Evolutionary conservation across 2,113 vertebrate genomes (phyloP).

Genomic region (Lates calcarifer): DNA sequence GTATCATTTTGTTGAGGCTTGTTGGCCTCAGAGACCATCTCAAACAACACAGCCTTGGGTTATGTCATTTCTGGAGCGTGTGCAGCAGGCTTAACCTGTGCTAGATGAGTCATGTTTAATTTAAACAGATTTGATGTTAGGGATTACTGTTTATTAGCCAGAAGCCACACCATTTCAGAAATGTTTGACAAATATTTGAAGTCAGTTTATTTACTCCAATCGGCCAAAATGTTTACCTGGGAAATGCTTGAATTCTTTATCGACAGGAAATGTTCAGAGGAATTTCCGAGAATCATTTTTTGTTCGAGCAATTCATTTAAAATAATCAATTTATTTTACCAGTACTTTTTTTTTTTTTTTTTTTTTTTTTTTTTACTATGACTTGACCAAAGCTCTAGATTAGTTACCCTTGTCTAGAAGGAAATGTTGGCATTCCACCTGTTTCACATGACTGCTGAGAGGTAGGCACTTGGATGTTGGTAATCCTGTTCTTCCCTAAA

Average conservation of each 20-base stretch:
- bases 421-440: neutral
- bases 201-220: constrained; percentile 52
- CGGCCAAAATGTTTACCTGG: constrained; percentile 80
- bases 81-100: constrained; percentile 23
- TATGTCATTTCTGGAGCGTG: constrained; percentile 28
- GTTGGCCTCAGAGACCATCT: constrained; percentile 17
- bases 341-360: neutral
- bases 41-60: constrained; percentile 20
- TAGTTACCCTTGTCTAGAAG: neutral
- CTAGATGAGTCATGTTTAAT: constrained; percentile 43
- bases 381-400: constrained; percentile 20
- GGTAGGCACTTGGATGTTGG: neutral
- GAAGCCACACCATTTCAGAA: constrained; percentile 32
- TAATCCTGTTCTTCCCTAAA: neutral
- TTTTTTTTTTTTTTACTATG: neutral
- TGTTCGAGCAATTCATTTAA: constrained; percentile 38
- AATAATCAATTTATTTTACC: constrained; percentile 25
- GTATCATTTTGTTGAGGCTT: constrained; percentile 33
- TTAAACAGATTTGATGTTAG: constrained; percentile 37
- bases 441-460: constrained; percentile 7
- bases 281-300: constrained; percentile 33
- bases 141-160: constrained; percentile 36
- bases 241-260: constrained; percentile 84
- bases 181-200: constrained; percentile 35
- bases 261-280: constrained; percentile 51